Base-by-base conservation (phyloP, 2,888 invertebrate genomes). In the Allolobophora icterica region DNA sequence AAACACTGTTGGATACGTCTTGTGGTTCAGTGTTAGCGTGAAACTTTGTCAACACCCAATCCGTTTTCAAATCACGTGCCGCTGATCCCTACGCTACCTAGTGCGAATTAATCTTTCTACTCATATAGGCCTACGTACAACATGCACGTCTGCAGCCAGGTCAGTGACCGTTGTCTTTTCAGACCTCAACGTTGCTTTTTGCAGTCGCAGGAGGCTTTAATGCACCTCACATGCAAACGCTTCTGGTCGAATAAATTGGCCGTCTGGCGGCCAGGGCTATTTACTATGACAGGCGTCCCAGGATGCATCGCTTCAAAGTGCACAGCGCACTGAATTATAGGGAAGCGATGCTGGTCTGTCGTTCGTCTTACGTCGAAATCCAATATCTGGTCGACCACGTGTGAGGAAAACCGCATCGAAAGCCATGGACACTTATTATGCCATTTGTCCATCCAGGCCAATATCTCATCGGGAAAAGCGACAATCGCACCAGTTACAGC, bases 201-300 rank as follows among this genome's bases (percentile, higher is more conserved):
- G 71, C 71, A 8, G 71, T n/a, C 71, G 71, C 1, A n/a, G 30
- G 71, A 11, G 71, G 71, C 71, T 71, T 30, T 71, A 71, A 71
- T 30, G 30, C n/a, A 71, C 71, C n/a, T n/a, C 71, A 71, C 71
- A 71, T 71, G 71, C 71, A n/a, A 71, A 71, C 71, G 71, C n/a
- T 71, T 71, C 71, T 71, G 71, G 71, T 71, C 71, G 71, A 71
- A 71, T 71, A 71, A 71, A 71, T 71, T 71, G 71, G n/a, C 71
- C 71, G 11, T 71, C 71, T 71, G 71, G n/a, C 71, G n/a, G 71
- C n/a, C 71, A n/a, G 71, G 71, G n/a, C 71, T n/a, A 71, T 71
- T 71, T 71, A 71, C 71, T 71, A 30, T 71, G 71, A 71, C 71
- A 71, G 71, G 30, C 71, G 71, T 71, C 71, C 71, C 71, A 71